Base-by-base conservation (phyloP, 2,888 invertebrate species). In the Mesochorus sp. region DNA sequence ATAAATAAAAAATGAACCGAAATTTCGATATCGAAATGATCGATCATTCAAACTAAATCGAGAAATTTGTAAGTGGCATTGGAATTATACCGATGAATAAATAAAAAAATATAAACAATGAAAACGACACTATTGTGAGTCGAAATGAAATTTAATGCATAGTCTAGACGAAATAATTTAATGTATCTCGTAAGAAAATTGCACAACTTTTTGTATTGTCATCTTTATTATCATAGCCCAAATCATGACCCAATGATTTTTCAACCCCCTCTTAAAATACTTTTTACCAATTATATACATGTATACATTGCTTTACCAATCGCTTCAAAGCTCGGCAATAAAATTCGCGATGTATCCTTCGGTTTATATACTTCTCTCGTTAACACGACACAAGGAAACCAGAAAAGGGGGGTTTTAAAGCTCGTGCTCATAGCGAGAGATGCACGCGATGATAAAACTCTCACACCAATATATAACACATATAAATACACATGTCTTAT, bases 341-440 rank as follows among this genome's bases (percentile, higher is more conserved):
- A 66, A 74, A 67, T 74, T 74, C 59, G 14, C n/a, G n/a, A 42
- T 68, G 68, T 47, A 47, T 75, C 44, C 53, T 42, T 44, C 31
- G n/a, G 24, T 26, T 37, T 17, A 6, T 61, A n/a, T n/a, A n/a
- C n/a, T 5, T 53, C 26, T 44, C 24, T 67, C 14, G 44, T 21
- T 31, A n/a, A 2, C 34, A 42, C n/a, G n/a, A n/a, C n/a, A 61
- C 26, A 21, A 19, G 28, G 19, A 31, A 19, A 42, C 21, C 21
- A 4, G 10, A 12, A 2, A 12, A 17, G 19, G 21, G n/a, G 49
- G 12, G 42, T 24, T 57, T 1, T 31, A 47, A 44, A 44, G 47
- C 12, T 31, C 47, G 64, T 19, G 14, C 53, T 19, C 49, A 53
- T 64, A 47, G 44, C 49, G 64, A 70, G 31, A 62, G 70, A 76